Evolutionary conservation across 1,140 invertebrate genomes (phyloP).

Genomic region (Pseudoatta argentina): DNA sequence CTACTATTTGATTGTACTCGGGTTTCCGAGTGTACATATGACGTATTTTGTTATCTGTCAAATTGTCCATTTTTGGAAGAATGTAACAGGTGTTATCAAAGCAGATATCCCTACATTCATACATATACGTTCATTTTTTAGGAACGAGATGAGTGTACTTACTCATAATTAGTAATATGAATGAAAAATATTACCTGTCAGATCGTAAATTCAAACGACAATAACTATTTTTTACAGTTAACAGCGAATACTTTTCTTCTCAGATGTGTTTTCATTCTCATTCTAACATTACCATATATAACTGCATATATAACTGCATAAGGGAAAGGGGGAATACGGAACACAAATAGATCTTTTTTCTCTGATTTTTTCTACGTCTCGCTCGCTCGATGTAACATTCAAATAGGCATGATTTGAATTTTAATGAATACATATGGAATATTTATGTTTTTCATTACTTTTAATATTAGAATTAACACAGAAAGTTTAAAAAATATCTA

Average conservation of each 20-base stretch:
- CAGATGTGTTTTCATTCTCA: conserved; percentile 3
- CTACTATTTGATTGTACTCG: conserved; percentile 20
- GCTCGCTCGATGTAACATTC: background rate
- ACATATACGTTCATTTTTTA: background rate
- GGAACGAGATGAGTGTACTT: conserved; percentile 17
- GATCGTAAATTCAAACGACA: conserved; percentile 31
- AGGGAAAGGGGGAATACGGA: background rate
- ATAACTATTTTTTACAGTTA: conserved; percentile 51
- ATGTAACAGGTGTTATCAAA: conserved; percentile 35
- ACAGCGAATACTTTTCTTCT: conserved; percentile 19
- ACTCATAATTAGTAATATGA: conserved; percentile 30
- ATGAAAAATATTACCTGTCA: background rate
- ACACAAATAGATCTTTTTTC: background rate
- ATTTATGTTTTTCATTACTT: background rate
- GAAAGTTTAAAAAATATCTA: background rate
- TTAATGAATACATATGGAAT: background rate
- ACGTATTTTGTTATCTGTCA: conserved; percentile 10
- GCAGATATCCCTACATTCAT: background rate
- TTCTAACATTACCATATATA: conserved; percentile 30
- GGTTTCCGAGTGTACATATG: background rate
- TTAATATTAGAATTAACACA: background rate
- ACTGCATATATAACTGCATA: background rate
- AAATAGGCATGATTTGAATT: background rate
- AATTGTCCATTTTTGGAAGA: conserved; percentile 34
- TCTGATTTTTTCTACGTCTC: background rate